A percentile compares a stretch with the other conserved stretches of the same genome.
Conservation (phyloP, 2,888 invertebrate genomes). For the Dasypogon diadema region DNA sequence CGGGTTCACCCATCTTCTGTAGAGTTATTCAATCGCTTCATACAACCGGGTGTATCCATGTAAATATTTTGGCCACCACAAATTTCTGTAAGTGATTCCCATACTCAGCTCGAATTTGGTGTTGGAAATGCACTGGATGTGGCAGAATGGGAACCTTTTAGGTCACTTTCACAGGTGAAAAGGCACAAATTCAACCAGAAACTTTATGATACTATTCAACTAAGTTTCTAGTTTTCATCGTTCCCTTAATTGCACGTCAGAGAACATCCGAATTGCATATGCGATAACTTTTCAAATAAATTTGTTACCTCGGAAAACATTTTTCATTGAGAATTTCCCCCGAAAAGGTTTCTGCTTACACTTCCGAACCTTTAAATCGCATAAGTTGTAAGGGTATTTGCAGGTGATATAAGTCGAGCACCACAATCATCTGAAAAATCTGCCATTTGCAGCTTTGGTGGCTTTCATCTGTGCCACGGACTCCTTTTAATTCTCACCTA, state of each 20-base stretch:
- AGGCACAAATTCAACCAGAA: not conserved
- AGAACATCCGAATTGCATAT: conserved; percentile 41
- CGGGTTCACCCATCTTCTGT: not conserved
- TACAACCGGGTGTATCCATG: not conserved
- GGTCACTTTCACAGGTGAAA: conserved; percentile 16
- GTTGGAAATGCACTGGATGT: not conserved
- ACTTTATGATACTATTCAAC: not conserved
- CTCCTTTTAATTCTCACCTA: not conserved
- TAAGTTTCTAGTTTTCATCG: not conserved
- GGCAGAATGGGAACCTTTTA: not conserved
- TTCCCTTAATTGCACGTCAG: conserved; percentile 37
- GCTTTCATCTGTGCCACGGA: not conserved
- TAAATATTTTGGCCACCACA: conserved; percentile 12
- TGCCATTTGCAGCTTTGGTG: not conserved
- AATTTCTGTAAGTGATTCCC: conserved; percentile 28
- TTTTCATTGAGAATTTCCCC: conserved; percentile 22
- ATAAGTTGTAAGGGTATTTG: not conserved
- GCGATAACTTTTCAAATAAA: conserved; percentile 41
- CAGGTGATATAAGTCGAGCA: conserved; percentile 1
- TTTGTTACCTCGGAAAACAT: conserved; percentile 29
- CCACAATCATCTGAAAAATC: not conserved
- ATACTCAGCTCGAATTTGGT: not conserved
- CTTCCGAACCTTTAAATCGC: conserved; percentile 15
- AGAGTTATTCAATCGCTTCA: conserved; percentile 2
- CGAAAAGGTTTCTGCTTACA: conserved; percentile 16